Percentiles rank a stretch among this genome's conserved stretches.
phyloP scores from a whole-genome alignment of 2,888 invertebrate species.

The Charanyca ferruginea region DNA sequence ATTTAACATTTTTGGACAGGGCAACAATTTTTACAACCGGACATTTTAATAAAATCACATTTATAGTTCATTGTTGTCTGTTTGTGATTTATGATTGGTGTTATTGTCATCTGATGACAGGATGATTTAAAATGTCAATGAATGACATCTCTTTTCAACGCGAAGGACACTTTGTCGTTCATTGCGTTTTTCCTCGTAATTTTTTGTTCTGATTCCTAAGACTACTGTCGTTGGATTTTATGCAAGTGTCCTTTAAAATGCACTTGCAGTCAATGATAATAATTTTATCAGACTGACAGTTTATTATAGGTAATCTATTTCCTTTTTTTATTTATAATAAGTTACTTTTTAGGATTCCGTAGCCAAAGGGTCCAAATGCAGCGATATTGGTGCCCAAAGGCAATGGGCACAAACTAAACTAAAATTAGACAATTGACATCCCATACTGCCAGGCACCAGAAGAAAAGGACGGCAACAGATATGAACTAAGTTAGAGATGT shows the following conservation, averaged over 20 bases:
- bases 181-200: neutral
- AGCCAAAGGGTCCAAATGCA: too few species aligned
- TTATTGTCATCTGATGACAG: slow-evolving; percentile 44
- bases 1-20: slow-evolving; percentile 72
- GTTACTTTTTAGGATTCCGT: too few species aligned
- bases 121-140: slow-evolving; percentile 49
- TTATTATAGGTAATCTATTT: slow-evolving; percentile 3
- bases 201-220: too few species aligned
- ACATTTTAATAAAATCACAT: slow-evolving; percentile 68
- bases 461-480: too few species aligned
- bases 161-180: slow-evolving; percentile 4
- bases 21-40: slow-evolving; percentile 70
- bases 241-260: neutral
- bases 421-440: too few species aligned
- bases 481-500: too few species aligned
- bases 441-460: too few species aligned
- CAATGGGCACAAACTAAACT: too few species aligned
- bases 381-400: too few species aligned
- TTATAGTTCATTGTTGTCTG: slow-evolving; percentile 72
- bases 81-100: slow-evolving; percentile 53
- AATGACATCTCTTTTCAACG: slow-evolving; percentile 7
- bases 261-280: neutral
- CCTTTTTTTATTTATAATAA: too few species aligned
- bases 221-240: neutral
- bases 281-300: slow-evolving; percentile 8